These are phyloP conservation scores for Solenodon paradoxus DNA, from an alignment of 2,113 vertebrate genomes.

Conservation along the genomic window DNA sequence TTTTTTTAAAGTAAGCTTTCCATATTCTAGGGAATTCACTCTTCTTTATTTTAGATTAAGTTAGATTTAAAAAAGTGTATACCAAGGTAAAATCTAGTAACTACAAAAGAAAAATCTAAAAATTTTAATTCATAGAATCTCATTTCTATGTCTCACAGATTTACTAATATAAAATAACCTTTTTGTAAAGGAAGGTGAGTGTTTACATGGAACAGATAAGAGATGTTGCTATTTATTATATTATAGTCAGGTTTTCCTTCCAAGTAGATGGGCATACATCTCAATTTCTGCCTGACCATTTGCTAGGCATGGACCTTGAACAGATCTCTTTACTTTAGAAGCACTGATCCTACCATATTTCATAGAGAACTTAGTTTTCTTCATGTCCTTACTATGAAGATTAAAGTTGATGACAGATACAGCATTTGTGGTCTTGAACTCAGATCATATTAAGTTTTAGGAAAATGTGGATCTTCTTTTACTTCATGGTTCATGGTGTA, in stretches of 20 bases:
- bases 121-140: neutral
- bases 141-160: neutral
- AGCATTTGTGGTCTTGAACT: neutral
- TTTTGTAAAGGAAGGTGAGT: neutral
- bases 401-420: neutral
- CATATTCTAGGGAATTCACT: neutral
- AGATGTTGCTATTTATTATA: accelerated
- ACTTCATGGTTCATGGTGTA: neutral
- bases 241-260: neutral
- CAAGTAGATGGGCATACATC: neutral
- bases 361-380: neutral
- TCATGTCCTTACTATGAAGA: neutral
- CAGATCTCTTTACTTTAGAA: neutral
- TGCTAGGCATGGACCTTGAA: neutral
- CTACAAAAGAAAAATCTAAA: neutral
- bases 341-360: too few relatives aligned
- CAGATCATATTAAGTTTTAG: neutral
- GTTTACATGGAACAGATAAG: neutral
- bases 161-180: neutral
- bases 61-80: neutral
- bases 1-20: neutral
- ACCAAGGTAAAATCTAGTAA: neutral
- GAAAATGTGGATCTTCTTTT: neutral
- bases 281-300: neutral
- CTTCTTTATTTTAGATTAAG: neutral